A percentile compares a stretch with the other conserved stretches of the same genome.
Evolutionary conservation across 92 coral and sea anemone species (phyloP).

Genomic region (Zoanthus sociatus): DNA sequence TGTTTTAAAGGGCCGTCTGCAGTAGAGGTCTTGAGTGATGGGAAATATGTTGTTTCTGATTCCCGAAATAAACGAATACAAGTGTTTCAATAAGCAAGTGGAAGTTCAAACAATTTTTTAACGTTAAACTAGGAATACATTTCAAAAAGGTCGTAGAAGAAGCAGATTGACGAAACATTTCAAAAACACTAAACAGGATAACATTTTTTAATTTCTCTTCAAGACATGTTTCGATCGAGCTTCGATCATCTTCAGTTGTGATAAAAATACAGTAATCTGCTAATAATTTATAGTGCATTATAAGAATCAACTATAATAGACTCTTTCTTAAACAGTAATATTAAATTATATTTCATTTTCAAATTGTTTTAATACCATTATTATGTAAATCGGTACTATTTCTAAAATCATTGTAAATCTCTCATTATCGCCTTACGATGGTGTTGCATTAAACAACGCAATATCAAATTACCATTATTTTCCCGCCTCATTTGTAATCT

Average conservation of each 20-base stretch:
- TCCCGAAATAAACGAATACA: slow-evolving; percentile 46
- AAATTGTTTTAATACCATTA: neutral
- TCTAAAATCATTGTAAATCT: neutral
- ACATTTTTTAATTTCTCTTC: too few species aligned
- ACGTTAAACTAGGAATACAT: too few species aligned
- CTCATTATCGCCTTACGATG: neutral
- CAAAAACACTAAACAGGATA: too few species aligned
- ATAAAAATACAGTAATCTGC: too few species aligned
- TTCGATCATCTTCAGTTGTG: too few species aligned
- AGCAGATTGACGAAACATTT: too few species aligned
- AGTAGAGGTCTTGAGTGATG: slow-evolving; percentile 30
- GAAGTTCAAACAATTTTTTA: neutral
- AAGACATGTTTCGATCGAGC: too few species aligned
- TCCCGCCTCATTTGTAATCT: neutral
- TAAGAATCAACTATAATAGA: too few species aligned
- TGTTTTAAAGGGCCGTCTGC: slow-evolving; percentile 35
- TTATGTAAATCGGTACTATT: neutral
- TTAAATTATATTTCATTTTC: too few species aligned
- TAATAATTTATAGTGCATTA: too few species aligned
- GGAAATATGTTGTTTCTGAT: slow-evolving; percentile 42
- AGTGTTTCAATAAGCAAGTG: slow-evolving; percentile 14
- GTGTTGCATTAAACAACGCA: neutral
- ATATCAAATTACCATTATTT: neutral
- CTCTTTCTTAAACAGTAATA: too few species aligned
- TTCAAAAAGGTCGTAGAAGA: too few species aligned